Conservation (phyloP, 2,113 vertebrate species). For the Lepus timidus region DNA sequence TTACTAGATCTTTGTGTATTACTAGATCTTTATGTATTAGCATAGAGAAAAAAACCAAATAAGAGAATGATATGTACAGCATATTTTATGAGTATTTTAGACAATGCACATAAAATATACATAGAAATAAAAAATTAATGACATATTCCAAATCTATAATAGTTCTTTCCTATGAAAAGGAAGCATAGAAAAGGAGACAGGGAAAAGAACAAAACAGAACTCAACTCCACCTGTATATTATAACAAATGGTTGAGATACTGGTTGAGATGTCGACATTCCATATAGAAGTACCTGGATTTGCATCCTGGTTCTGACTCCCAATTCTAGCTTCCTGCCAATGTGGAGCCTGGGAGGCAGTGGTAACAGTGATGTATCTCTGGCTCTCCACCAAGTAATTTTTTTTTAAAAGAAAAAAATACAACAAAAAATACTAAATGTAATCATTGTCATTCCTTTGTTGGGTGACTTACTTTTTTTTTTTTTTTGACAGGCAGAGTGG, state of each 20-base stretch:
- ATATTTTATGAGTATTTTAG: not conserved
- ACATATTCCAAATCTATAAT: not conserved
- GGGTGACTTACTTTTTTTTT: not conserved
- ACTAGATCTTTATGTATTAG: not conserved
- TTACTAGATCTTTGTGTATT: not conserved
- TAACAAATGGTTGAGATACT: no score
- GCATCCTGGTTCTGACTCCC: no score
- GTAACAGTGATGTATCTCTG: no score
- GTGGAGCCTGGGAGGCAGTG: no score
- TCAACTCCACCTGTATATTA: not conserved
- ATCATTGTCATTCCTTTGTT: not conserved
- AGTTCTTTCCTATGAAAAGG: not conserved
- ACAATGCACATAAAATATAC: not conserved
- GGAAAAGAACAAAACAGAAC: not conserved
- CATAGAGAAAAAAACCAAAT: not conserved
- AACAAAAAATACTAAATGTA: not conserved
- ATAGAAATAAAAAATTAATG: not conserved
- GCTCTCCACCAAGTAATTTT: no score
- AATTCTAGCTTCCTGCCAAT: no score
- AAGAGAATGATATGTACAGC: not conserved
- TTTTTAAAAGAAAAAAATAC: no score
- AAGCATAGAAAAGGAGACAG: not conserved
- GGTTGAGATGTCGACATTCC: no score
- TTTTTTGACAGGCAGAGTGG: no score
- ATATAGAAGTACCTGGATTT: no score